Evolutionary conservation across 2,888 invertebrate species (phyloP).

Genomic region (Athalia circularis): DNA sequence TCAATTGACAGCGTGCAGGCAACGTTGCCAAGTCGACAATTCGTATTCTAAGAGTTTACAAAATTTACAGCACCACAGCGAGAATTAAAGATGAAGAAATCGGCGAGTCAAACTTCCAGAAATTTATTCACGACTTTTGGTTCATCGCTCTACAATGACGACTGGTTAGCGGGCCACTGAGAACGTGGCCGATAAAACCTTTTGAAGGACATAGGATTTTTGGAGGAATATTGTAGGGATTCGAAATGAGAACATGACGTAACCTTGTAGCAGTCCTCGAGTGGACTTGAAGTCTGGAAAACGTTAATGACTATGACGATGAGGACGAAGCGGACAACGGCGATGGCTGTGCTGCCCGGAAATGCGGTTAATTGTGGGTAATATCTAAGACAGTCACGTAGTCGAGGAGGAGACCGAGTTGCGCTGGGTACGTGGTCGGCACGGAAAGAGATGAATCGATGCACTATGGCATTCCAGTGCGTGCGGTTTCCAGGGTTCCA

Average conservation of each 20-base stretch:
- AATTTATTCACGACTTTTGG: too few species aligned
- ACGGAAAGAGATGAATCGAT: slow-evolving; percentile 22
- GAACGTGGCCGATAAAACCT: too few species aligned
- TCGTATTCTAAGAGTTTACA: neutral
- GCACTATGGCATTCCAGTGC: slow-evolving; percentile 25
- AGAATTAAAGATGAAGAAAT: too few species aligned
- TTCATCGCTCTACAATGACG: too few species aligned
- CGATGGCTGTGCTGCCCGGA: slow-evolving; percentile 24
- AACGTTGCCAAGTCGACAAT: slow-evolving; percentile 62
- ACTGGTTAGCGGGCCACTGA: too few species aligned
- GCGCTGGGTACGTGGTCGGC: neutral
- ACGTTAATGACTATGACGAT: neutral
- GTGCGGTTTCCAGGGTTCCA: neutral
- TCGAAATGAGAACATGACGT: too few species aligned
- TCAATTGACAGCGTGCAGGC: slow-evolving; percentile 67
- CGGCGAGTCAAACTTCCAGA: too few species aligned
- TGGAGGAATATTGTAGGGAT: too few species aligned
- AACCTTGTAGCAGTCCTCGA: too few species aligned
- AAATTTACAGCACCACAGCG: too few species aligned
- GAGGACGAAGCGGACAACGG: neutral
- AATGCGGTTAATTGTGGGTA: slow-evolving; percentile 41
- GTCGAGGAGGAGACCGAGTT: slow-evolving; percentile 27
- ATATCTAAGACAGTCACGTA: slow-evolving; percentile 43
- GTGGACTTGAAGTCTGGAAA: too few species aligned
- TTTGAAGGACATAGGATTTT: too few species aligned